Conservation (phyloP, 2,888 invertebrate genomes). For the Ernsta delagoae region DNA sequence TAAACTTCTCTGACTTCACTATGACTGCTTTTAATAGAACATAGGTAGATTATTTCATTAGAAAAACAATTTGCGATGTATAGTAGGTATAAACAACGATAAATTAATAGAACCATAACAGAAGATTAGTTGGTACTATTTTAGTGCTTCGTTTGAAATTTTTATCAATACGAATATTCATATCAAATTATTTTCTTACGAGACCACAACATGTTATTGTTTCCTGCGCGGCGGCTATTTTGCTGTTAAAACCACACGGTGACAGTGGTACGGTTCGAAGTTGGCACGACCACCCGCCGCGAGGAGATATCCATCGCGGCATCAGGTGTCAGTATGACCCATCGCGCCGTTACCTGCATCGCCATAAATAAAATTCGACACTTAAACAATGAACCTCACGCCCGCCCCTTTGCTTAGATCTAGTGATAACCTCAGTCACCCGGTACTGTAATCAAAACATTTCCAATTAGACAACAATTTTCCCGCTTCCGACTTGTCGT, state of each 20-base stretch:
- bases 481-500: too few species aligned
- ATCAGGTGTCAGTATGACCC: constrained; percentile 43
- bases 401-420: constrained; percentile 61
- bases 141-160: too few species aligned
- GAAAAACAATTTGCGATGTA: not conserved
- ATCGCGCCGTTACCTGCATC: constrained; percentile 52
- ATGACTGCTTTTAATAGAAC: constrained; percentile 12
- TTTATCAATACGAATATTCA: too few species aligned
- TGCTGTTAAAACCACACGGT: constrained; percentile 19
- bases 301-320: constrained; percentile 63
- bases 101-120: constrained; percentile 10
- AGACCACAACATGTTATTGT: not conserved
- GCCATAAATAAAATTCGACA: constrained; percentile 77
- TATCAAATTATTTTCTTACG: too few species aligned
- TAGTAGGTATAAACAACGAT: too few species aligned
- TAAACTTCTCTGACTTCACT: constrained; percentile 29
- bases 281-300: constrained; percentile 66
- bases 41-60: not conserved
- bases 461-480: constrained; percentile 52
- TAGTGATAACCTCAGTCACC: constrained; percentile 53
- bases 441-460: constrained; percentile 52
- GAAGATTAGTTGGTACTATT: too few species aligned
- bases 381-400: constrained; percentile 66
- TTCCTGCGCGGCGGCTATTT: constrained; percentile 10
- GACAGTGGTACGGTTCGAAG: constrained; percentile 28